These are phyloP conservation scores for Saccopteryx leptura DNA, from an alignment of 2,113 vertebrate genomes.

Conservation along the genomic window DNA sequence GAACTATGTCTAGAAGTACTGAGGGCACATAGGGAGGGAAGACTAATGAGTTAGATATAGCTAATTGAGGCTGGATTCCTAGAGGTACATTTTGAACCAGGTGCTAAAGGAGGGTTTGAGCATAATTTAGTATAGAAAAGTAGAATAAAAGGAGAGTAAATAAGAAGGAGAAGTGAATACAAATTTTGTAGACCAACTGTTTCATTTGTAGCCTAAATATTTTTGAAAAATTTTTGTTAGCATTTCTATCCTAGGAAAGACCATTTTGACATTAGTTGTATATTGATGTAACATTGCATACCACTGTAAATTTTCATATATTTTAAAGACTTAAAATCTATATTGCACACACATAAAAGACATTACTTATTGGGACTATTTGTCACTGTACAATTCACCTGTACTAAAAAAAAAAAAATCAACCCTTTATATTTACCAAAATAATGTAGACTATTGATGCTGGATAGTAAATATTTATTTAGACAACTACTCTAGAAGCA, in stretches of 20 bases:
- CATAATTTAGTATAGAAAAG: constrained; percentile 39
- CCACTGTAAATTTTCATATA: constrained; percentile 26
- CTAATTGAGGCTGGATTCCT: background rate
- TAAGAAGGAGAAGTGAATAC: background rate
- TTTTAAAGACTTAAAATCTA: constrained; percentile 17
- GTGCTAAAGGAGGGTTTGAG: background rate
- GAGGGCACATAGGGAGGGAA: background rate
- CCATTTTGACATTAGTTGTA: background rate
- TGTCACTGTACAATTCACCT: background rate
- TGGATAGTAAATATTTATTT: constrained; percentile 51
- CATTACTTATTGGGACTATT: constrained; percentile 26
- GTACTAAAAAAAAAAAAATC: constrained; percentile 38
- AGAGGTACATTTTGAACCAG: constrained; percentile 11
- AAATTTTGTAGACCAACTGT: constrained; percentile 45
- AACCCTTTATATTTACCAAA: constrained; percentile 24
- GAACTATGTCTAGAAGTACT: constrained; percentile 49
- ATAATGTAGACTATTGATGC: constrained; percentile 30
- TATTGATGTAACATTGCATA: constrained; percentile 22
- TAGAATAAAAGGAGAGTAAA: constrained; percentile 43
- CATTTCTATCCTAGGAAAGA: constrained; percentile 23
- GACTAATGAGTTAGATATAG: background rate
- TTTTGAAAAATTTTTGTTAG: background rate
- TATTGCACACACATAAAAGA: constrained; percentile 42
- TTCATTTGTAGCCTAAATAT: background rate
- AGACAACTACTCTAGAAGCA: constrained; percentile 11